phyloP scores from a whole-genome alignment of 2,113 vertebrate species.

The Lophura nycthemera region DNA sequence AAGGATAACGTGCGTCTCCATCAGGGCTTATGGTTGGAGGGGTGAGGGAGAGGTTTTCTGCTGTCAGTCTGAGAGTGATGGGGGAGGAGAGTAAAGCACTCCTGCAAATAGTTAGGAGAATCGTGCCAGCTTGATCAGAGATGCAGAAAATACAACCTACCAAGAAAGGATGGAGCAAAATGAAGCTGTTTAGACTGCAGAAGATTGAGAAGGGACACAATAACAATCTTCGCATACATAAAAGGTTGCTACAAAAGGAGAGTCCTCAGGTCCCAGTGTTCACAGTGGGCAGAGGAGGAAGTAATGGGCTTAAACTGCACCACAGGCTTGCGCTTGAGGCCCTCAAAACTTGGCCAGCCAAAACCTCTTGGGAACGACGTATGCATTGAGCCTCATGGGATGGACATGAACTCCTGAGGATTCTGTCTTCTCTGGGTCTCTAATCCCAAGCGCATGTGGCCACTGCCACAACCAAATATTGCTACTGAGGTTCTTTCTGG shows the following conservation, averaged over 20 bases:
- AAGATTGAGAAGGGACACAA: fast-evolving
- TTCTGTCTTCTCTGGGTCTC: not conserved
- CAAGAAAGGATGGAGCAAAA: not conserved
- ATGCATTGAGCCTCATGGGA: not conserved
- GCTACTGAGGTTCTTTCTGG: not conserved
- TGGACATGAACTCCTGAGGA: not conserved
- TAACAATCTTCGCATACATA: not conserved
- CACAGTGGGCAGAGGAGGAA: not conserved
- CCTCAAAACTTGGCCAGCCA: not conserved
- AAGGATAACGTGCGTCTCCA: not conserved
- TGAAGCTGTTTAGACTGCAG: not conserved
- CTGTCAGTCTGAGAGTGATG: not conserved
- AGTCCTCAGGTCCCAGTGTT: not conserved
- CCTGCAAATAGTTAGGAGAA: not conserved
- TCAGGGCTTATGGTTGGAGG: not conserved
- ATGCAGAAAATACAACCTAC: not conserved
- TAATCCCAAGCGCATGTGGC: not conserved
- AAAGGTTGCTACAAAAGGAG: not conserved
- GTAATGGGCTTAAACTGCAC: not conserved
- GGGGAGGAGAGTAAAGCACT: not conserved
- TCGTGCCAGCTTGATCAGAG: not conserved
- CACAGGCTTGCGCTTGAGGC: not conserved
- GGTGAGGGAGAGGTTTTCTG: slow-evolving; percentile 40
- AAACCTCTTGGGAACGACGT: not conserved
- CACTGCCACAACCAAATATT: not conserved